Conservation (phyloP, 2,888 invertebrate genomes). For the Lordiphosa fenestrarum region DNA sequence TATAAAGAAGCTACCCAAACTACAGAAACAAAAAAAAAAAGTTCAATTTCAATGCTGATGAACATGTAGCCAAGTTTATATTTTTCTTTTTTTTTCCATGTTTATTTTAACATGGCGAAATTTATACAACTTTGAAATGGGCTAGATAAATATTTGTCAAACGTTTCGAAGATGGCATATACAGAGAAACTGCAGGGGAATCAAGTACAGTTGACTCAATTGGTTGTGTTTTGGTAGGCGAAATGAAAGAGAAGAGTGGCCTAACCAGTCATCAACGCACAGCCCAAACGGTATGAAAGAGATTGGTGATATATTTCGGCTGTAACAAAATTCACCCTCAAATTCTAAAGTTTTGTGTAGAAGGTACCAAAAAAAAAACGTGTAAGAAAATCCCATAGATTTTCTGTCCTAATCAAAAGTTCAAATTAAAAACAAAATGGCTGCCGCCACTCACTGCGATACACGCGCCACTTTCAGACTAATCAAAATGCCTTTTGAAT, state of each 20-base stretch:
- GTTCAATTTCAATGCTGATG: conserved; percentile 66
- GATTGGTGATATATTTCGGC: no score
- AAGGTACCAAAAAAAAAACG: not conserved
- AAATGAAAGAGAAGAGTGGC: no score
- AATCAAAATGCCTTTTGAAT: conserved; percentile 75
- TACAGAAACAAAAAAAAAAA: conserved; percentile 24
- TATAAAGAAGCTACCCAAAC: conserved; percentile 50
- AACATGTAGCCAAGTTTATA: conserved; percentile 50
- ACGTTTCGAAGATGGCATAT: conserved; percentile 13
- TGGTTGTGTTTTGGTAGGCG: no score
- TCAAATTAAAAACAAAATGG: conserved; percentile 46
- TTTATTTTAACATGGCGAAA: conserved; percentile 56
- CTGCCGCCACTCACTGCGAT: conserved; percentile 32
- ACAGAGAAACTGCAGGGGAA: not conserved
- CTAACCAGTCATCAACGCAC: no score
- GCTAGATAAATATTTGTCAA: conserved; percentile 52
- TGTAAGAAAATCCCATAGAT: not conserved
- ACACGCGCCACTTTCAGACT: conserved; percentile 60
- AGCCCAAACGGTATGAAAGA: not conserved
- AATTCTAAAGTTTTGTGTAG: not conserved
- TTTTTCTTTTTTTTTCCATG: conserved; percentile 38
- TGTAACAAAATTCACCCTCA: no score
- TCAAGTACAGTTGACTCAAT: not conserved
- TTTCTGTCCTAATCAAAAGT: conserved; percentile 32
- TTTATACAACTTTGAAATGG: conserved; percentile 59